A percentile compares a stretch with the other conserved stretches of the same genome.
Evolutionary conservation across 2,113 vertebrate species (phyloP).

Genomic region (Rhineura floridana): DNA sequence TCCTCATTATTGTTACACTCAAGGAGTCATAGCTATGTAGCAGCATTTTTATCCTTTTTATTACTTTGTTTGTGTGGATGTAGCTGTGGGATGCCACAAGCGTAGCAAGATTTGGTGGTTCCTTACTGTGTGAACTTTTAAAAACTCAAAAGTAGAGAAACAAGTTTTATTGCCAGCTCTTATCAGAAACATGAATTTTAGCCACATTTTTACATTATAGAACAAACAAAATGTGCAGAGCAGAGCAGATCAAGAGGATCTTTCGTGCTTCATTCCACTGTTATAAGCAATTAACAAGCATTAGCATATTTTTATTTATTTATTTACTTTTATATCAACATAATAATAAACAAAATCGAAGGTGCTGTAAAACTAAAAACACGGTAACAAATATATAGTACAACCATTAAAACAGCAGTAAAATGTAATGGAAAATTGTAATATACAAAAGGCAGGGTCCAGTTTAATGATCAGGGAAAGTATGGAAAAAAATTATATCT

Average conservation of each 20-base stretch:
- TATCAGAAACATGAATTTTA: neutral
- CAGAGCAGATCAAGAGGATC: neutral
- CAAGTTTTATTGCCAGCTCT: neutral
- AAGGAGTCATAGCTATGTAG: neutral
- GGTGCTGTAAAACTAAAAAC: too few relatives aligned
- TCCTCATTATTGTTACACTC: conserved; percentile 1
- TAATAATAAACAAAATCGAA: too few relatives aligned
- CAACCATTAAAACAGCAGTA: too few relatives aligned
- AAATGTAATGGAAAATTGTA: too few relatives aligned
- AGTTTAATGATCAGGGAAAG: too few relatives aligned
- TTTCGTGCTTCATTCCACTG: neutral
- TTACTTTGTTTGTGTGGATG: neutral
- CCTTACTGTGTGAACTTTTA: neutral
- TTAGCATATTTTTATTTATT: neutral
- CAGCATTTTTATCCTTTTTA: neutral
- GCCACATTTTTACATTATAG: neutral
- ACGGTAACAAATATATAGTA: too few relatives aligned
- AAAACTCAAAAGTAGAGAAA: neutral
- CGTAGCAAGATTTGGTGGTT: neutral
- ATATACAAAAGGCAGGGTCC: too few relatives aligned
- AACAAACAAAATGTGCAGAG: neutral
- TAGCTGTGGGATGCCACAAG: neutral
- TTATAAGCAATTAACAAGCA: neutral
- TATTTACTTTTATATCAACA: too few relatives aligned
- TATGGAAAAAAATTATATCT: too few relatives aligned